Evolutionary conservation across 1,140 invertebrate species (phyloP), one percentile per base, ranked within the genome.

Genomic region (Drosophila nebulosa): DNA sequence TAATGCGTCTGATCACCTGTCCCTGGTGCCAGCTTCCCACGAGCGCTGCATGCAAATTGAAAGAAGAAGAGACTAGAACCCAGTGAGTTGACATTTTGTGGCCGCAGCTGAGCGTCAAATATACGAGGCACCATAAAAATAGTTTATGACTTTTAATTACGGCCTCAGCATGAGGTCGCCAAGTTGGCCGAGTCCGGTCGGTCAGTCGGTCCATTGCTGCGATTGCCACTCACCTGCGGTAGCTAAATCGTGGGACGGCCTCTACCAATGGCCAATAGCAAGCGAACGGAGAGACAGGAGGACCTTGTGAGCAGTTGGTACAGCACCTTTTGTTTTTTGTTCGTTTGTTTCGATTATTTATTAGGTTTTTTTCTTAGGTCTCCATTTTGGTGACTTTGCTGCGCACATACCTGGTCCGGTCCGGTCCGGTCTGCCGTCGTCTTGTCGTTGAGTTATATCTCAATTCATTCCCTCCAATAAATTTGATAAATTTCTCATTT

Each of bases 141-240:
- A 81, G 80, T 85, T 85, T 85, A 85, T 73, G 78, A 78, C 81
- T 86, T 85, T 85, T 85, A 85, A 85, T 85, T 85, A 86, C 81
- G 74, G 74, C 46, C 81, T 27, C 80, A 86, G 80, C 80, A 73
- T 80, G 80, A 79, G 77, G 81, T 67, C 73, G 39, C 18, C 59
- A 61, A 50, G 59, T 30, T n/a, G n/a, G 22, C 57, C 27, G 21
- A 42, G 57, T 35, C 52, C 61, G 46, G 74, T 66, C 18, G n/a
- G n/a, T n/a, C 30, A 57, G 64, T 52, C 59, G 57, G 72, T 64
- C 39, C n/a, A 30, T 36, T 30, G 64, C 53, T 18, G 57, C 35
- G 35, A 46, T 52, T 61, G 46, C 70, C 64, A 30, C 60, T 73
- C 68, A 65, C 46, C 59, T 69, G 65, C 35, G 53, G 32, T 24